These are phyloP conservation scores for Philopedon plagiatum DNA, from an alignment of 2,888 invertebrate species.

Conservation along the genomic window DNA sequence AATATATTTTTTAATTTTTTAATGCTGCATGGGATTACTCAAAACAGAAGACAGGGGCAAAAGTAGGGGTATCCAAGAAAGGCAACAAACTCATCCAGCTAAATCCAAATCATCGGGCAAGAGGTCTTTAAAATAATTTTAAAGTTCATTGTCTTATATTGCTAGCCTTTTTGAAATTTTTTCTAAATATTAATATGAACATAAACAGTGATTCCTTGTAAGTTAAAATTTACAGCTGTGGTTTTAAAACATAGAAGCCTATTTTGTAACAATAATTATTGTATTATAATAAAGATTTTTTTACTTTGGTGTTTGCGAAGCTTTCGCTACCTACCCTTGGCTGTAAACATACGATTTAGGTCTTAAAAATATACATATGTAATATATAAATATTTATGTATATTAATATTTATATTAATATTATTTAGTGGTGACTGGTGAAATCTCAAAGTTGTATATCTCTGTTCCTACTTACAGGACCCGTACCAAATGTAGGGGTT, in stretches of 20 bases:
- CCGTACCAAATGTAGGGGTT: too few relatives aligned
- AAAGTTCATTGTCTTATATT: neutral
- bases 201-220: neutral
- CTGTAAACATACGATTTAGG: constrained; percentile 6
- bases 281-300: constrained; percentile 32
- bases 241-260: neutral
- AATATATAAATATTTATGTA: neutral
- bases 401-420: too few relatives aligned
- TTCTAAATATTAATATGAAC: neutral
- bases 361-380: neutral
- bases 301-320: constrained; percentile 27
- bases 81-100: neutral
- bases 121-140: constrained; percentile 8
- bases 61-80: neutral
- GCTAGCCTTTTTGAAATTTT: neutral
- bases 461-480: too few relatives aligned
- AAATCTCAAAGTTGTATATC: too few relatives aligned
- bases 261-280: constrained; percentile 38
- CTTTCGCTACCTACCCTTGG: constrained; percentile 19
- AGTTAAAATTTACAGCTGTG: constrained; percentile 18
- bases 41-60: constrained; percentile 1
- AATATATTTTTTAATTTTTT: constrained; percentile 22
- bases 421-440: too few relatives aligned
- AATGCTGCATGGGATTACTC: constrained; percentile 38
- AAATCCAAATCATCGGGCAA: constrained; percentile 27